Conservation (phyloP, 1,140 invertebrate species). For the Drosophila jambulina region DNA sequence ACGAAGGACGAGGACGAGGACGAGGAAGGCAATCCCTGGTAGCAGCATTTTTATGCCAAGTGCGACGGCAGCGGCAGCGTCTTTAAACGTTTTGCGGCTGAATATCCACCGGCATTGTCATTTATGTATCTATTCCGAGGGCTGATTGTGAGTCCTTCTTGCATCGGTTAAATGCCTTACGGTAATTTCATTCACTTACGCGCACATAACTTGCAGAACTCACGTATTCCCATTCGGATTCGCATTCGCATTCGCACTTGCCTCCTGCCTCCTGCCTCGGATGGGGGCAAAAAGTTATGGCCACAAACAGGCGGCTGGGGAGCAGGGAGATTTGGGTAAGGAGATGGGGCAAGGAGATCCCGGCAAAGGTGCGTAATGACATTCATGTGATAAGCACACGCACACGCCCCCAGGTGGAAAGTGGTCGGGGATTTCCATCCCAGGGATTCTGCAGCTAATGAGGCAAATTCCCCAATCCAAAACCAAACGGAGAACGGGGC, state of each 20-base stretch:
- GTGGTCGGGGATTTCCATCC: constrained; percentile 5
- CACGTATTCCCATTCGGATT: constrained; percentile 79
- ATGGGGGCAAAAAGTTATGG: constrained; percentile 45
- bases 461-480: constrained; percentile 56
- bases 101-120: constrained; percentile 68
- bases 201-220: constrained; percentile 83
- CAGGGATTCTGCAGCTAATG: constrained; percentile 73
- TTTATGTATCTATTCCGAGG: constrained; percentile 81
- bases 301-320: constrained; percentile 14
- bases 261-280: constrained; percentile 13
- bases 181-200: constrained; percentile 84
- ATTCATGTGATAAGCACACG: constrained; percentile 81
- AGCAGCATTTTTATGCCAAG: constrained; percentile 77
- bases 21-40: constrained; percentile 22
- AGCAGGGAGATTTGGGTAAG: background rate
- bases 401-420: constrained; percentile 67
- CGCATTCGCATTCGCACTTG: constrained; percentile 52
- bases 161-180: constrained; percentile 83
- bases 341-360: constrained; percentile 17
- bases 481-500: background rate
- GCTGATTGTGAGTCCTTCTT: constrained; percentile 47
- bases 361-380: constrained; percentile 75
- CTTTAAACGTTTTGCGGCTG: constrained; percentile 80
- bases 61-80: constrained; percentile 63
- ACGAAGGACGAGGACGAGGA: constrained; percentile 16